Evolutionary conservation across 2,113 vertebrate genomes (phyloP), one percentile per base, ranked within the genome.

Genomic region (Zootoca vivipara): DNA sequence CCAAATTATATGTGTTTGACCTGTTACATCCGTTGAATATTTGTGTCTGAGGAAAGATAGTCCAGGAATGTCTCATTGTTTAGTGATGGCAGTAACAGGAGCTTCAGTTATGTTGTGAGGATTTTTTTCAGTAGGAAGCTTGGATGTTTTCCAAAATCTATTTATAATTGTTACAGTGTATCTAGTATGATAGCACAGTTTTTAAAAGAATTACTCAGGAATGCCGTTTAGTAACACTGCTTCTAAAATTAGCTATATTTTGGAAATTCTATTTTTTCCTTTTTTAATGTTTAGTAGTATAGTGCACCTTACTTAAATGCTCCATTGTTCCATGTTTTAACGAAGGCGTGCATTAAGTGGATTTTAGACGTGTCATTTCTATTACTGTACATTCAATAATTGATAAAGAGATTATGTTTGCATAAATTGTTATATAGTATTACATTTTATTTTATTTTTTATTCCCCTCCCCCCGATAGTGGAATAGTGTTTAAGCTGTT

Each of bases 91-190:
- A 69, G 73, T 94, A 83, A 56, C 70, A 65, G 82, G 86, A 91
- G 87, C 77, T 92, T 65, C 67, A 83, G 2, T 90, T 52, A 92
- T 42, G 42, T 90, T 79, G 33, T 85, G 35, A 52, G 28, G 35
- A 22, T 26, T 84, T 72, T 7, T 72, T 70, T n/a, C n/a, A 90
- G 80, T 88, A 89, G 90, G 75, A 92, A 91, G 2, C 52, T 90
- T 92, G 94, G 88, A 83, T 92, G 22, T 33, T 85, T 78, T 92
- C 78, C 86, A 93, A 52, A 26, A 84, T 91, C 38, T 93, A 64
- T 92, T 94, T 94, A 89, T 93, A 85, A 81, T 70, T 58, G 4
- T 84, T 90, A 10, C 33, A 85, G 46, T 46, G 12, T 90, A 15
- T 38, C 56, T 83, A 84, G 82, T 91, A 86, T 30, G 26, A 75